Conservation (phyloP, 2,113 vertebrate species). For the Proterorhinus semilunaris region DNA sequence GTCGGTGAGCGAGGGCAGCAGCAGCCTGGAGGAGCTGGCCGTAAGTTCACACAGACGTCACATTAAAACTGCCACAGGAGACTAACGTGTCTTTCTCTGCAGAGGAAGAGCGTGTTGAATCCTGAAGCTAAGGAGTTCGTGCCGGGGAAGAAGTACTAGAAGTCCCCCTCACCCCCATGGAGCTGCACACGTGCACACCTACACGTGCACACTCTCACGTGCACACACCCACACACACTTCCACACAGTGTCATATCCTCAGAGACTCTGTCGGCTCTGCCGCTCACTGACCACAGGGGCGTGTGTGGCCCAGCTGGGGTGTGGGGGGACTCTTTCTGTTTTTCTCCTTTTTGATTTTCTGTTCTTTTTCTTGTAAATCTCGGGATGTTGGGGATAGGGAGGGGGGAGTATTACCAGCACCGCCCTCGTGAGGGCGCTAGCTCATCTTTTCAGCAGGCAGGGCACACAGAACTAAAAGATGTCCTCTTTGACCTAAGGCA, state of each 20-base stretch:
- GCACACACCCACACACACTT: conserved; percentile 20
- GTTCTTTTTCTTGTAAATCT: conserved; percentile 73
- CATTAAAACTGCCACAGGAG: no score
- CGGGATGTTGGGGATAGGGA: conserved; percentile 57
- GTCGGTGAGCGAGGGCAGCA: conserved; percentile 76
- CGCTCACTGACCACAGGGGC: conserved; percentile 58
- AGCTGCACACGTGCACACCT: conserved; percentile 49
- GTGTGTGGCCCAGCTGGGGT: conserved; percentile 69
- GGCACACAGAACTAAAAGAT: conserved; percentile 26
- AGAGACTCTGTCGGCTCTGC: conserved; percentile 77
- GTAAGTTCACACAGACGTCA: conserved; percentile 72
- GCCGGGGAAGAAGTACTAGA: conserved; percentile 97
- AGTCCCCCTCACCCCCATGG: conserved; percentile 74
- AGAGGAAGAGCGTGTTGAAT: conserved; percentile 98
- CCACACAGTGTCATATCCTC: conserved; percentile 53
- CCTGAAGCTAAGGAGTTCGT: conserved; percentile 98
- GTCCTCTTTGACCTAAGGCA: conserved; percentile 55
- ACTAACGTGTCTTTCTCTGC: conserved; percentile 8
- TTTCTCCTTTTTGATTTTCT: conserved; percentile 71
- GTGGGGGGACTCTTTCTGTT: conserved; percentile 67
- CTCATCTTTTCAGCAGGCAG: conserved; percentile 49
- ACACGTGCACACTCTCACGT: conserved; percentile 31
- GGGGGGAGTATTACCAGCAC: conserved; percentile 61
- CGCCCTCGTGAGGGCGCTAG: conserved; percentile 48
- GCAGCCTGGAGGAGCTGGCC: conserved; percentile 88